Evolutionary conservation across 2,888 invertebrate genomes (phyloP), one percentile per base, ranked within the genome.

Genomic region (Zaprionus bogoriensis): DNA sequence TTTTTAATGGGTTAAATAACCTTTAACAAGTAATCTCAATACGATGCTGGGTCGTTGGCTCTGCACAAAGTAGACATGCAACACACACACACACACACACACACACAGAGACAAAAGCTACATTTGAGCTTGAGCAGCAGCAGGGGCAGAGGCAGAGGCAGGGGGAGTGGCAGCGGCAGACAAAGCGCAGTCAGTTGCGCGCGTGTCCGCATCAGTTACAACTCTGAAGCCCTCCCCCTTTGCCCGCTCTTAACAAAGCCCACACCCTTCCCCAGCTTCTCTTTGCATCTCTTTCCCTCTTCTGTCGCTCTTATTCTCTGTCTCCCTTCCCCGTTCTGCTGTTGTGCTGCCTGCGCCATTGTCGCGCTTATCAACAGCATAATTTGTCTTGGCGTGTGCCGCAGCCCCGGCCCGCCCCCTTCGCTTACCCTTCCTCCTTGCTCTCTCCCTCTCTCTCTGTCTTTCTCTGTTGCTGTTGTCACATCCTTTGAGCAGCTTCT

Each of bases 361-460:
- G 80, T 79, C 67, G 73, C 76, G 74, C 83, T 81, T 86, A 81
- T 81, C 86, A 81, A 83, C 86, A 79, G 77, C 69, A 83, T 86
- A 86, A 86, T 81, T 81, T 81, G 81, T 81, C 80, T 74, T 86
- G 81, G 80, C 80, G 68, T 82, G 67, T 67, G 66, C 57, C 76
- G 66, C 67, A 67, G 47, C 19, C 6, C 22, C 19, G 45, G 23
- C 2, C 22, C 5, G 2, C 10, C 23, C 22, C 19, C 25, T 10
- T 28, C 38, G 7, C 7, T 20, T 1, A 10, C 14, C 10, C 10
- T 14, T 41, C 14, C 32, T 20, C 10, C 23, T 22, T n/a, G 10
- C 22, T 28, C 25, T n/a, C 0, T 9, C 28, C 32, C 27, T 42
- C 2, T 25, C 20, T 39, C 9, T 19, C 23, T 38, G 4, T 42